phyloP scores from a whole-genome alignment of 1,140 invertebrate genomes.

The Copidosoma floridanum region DNA sequence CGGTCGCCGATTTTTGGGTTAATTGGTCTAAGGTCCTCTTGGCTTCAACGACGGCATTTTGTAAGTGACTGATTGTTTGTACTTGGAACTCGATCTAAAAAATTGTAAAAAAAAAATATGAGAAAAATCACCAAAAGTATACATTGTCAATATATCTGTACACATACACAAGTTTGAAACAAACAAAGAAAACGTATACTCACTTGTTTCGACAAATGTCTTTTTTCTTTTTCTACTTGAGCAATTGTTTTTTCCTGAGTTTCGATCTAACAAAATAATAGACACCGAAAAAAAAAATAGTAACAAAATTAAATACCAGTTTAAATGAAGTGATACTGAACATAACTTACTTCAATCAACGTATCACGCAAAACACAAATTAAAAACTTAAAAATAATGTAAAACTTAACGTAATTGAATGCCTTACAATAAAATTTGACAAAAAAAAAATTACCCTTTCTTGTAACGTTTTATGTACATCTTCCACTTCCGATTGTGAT shows the following conservation, averaged over 20 bases:
- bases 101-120: conserved; percentile 8
- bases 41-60: conserved; percentile 48
- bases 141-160: too few relatives aligned
- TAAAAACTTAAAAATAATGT: background rate
- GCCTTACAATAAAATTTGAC: too few relatives aligned
- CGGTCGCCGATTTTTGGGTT: conserved; percentile 45
- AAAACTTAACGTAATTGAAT: conserved; percentile 11
- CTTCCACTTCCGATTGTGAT: conserved; percentile 45
- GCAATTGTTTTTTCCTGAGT: conserved; percentile 38
- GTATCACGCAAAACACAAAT: too few relatives aligned
- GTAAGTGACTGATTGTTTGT: conserved; percentile 52
- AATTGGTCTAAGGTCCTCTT: conserved; percentile 51
- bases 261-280: conserved; percentile 41
- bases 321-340: background rate
- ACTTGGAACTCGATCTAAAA: conserved; percentile 48
- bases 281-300: conserved; percentile 2
- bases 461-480: conserved; percentile 46
- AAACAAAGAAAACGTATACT: too few relatives aligned
- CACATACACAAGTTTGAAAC: too few relatives aligned
- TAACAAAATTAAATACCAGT: conserved; percentile 4
- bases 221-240: conserved; percentile 45
- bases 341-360: too few relatives aligned
- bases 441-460: too few relatives aligned
- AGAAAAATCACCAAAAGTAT: too few relatives aligned
- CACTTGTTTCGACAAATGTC: conserved; percentile 46